Base-by-base conservation (phyloP, 2,888 invertebrate genomes). In the Phymatocera aterrima region DNA sequence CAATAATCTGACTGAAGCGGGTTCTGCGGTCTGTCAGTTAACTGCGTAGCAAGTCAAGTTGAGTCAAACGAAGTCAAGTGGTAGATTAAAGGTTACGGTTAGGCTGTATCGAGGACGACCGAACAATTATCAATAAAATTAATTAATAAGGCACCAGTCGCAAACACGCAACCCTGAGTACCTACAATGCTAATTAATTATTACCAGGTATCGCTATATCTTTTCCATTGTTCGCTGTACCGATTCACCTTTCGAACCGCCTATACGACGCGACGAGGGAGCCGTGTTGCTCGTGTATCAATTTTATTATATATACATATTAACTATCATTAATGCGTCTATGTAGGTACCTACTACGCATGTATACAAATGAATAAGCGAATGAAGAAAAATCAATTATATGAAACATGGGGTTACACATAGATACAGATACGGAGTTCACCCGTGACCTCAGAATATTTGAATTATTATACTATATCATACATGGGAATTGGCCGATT, bases 61-160 rank as follows among this genome's bases (percentile, higher is more conserved):
- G 75, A 75, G 75, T 75, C 75, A 75, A 75, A 15, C 40, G 75
- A 40, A 75, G 75, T 75, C 75, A 75, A 75, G 75, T 75, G 75
- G 75, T 75, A 43, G 75, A 75, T 75, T 75, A 75, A 60, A 75
- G 75, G 75, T 75, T 75, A 75, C 75, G 72, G n/a, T 48, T 75
- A 34, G 37, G 34, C 24, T 34, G 57, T 75, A 75, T 75, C 75
- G 75, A 75, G 75, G 75, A 75, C 75, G 75, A 75, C 12, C 75
- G 43, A 75, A 75, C 75, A 75, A 75, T 75, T 75, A 75, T 60
- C 54, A 60, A 75, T 75, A 75, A 51, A 75, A 75, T 75, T 75
- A 75, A 75, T 75, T 75, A 40, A 10, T n/a, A 54, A 72, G 40
- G 57, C 40, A 57, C 72, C 40, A 3, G 40, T 24, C 37, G 24